Evolutionary conservation across 1,140 invertebrate genomes (phyloP), one percentile per base, ranked within the genome.

Genomic region (Tetraneura akinire): DNA sequence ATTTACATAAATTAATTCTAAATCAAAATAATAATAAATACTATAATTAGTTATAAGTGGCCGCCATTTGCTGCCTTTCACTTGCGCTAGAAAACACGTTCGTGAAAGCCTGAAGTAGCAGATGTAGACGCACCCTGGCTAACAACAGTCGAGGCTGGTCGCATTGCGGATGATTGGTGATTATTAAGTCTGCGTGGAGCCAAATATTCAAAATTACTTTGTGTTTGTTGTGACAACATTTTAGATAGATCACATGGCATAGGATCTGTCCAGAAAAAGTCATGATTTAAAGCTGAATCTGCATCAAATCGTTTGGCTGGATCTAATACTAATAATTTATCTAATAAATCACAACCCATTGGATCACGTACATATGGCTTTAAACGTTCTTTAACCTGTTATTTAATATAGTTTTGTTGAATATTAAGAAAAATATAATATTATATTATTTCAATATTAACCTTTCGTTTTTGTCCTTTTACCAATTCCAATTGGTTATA

Each of bases 251-350:
- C 95, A 84, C 91, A 92, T 0, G 96, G 96, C 91, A 97, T 94
- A 42, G 98, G 97, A 85, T 98, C 96, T 1, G 92, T 95, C 95
- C 96, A 99, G 86, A 99, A 99, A 86, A 99, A 99, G 84, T 98
- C 96, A 83, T 99, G 96, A 88, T 98, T 97, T 1, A 99, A 85
- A 0, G 97, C 97, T 1, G 92, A 92, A 84, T 99, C 96, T 0
- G 96, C 92, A 86, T 98, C 94, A 45, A 91, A 91, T 82, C 98
- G 87, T 86, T 97, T 96, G 1, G 90, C 90, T 0, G 98, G 98
- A 87, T 99, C 96, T 23, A 99, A 86, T 23, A 93, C 92, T 10
- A 99, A 85, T 9, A 99, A 86, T 85, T 95, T 96, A 84, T 99
- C 97, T 0, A 99, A 85, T 21, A 99, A 87, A 86, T 98, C 96